Base-by-base conservation (phyloP, 2,113 vertebrate genomes). In the Ceyx cyanopectus region DNA sequence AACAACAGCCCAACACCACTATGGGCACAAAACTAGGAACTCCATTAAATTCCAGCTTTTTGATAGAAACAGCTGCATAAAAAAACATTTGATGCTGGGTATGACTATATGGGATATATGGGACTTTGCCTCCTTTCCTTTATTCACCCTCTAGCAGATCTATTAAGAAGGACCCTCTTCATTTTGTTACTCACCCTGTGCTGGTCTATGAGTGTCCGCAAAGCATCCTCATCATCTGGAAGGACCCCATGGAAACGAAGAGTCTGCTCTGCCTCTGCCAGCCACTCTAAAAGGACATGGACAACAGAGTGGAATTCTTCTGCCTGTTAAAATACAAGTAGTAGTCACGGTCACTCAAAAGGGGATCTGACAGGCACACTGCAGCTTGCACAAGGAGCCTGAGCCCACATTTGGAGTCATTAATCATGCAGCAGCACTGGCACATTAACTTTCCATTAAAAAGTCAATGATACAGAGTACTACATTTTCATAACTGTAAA, bases 281-380 rank as follows among this genome's bases (percentile, higher is more conserved):
- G 97, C 99, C 99, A 99, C 91, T 99, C 99, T 96, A 99, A 91
- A 80, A 99, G 98, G 80, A 99, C 98, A 17, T 99, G 99, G 67
- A 99, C 99, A 27, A 99, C 98, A 4, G 99, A 98, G 96, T 99
- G 99, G 94, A 99, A 99, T 92, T 99, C 99, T 95, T 99, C 99
- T 34, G 99, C 99, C 99, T 99, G 96, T 81, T 92, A 74, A 78
- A 73, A 65, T n/a, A 57, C 21, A 96, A 70, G 62, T 48, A 93
- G 57, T 23, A 91, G 74, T 54, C 19, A 73, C 0, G 8, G 50
- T 85, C 43, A 79, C 7, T 45, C 32, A 41, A 15, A 54, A 96
- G 85, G 68, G 60, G 41, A 93, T 62, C 46, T 63, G 40, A 93
- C 46, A 89, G 65, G 81, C 80, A 93, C 29, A 14, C 11, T 67